Base-by-base conservation (phyloP, 2,888 invertebrate genomes). In the Shargacucullia verbasci region DNA sequence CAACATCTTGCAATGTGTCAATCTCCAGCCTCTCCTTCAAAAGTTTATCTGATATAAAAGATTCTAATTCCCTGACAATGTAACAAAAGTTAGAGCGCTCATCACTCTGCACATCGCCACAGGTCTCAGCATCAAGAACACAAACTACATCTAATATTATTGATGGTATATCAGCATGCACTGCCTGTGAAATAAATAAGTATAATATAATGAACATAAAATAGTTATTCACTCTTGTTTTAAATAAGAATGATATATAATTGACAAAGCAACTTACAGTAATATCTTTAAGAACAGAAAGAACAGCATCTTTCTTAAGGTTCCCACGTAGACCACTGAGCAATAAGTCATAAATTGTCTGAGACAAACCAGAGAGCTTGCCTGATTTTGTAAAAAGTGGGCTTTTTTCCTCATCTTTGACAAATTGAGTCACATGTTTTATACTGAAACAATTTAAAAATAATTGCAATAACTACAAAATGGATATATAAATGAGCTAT, bases 21-120 rank as follows among this genome's bases (percentile, higher is more conserved):
- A 98, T 97, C 91, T 99, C 99, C 76, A 99, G 88, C 65, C 99
- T 95, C 88, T 99, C 99, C 82, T 99, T 98, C 39, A 99, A 92
- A 77, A 99, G 91, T 85, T 97, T 96, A 79, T 98, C 98, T 46
- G 98, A 96, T 79, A 98, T 94, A 85, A 97, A 96, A 87, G 97
- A 96, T 85, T 98, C 97, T 72, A 96, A 94, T 87, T 97, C 97
- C 85, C 96, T 96, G 0, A 97, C 96, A 74, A 98, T 95, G 79
- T 95, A 95, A 84, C 96, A 96, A 89, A 97, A 98, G 84, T 96
- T 96, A 75, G 95, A 95, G 67, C 98, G 95, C 80, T 97, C 96
- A 69, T 96, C 96, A 70, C 96, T 96, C 60, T 96, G 94, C 20
- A 94, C 95, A 77, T 97, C 97, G 37, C 95, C 93, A 45, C 95